phyloP scores from a whole-genome alignment of 2,888 invertebrate genomes.

The Troides helena region DNA sequence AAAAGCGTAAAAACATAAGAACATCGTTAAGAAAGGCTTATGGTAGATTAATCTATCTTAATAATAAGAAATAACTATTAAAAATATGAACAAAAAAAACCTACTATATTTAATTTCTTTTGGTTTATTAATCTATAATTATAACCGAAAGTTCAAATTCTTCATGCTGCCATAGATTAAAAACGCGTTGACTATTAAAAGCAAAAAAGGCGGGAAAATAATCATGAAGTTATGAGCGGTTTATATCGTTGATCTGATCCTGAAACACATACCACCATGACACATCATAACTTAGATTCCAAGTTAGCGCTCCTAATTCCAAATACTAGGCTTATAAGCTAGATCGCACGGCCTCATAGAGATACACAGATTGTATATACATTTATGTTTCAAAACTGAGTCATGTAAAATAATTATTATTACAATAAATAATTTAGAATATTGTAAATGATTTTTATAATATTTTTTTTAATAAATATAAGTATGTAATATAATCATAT shows the following conservation, averaged over 20 bases:
- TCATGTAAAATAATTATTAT: not conserved
- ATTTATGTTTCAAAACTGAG: not conserved
- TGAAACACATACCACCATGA: slow-evolving; percentile 4
- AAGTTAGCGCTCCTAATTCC: slow-evolving; percentile 7
- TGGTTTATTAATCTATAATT: not conserved
- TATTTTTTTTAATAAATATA: too few species aligned
- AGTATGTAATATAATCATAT: too few species aligned
- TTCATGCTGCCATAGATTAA: not conserved
- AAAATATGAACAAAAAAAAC: too few species aligned
- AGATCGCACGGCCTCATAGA: not conserved
- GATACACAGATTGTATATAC: not conserved
- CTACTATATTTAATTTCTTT: too few species aligned
- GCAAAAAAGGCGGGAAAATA: not conserved
- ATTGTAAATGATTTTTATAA: too few species aligned
- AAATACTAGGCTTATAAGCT: slow-evolving; percentile 1
- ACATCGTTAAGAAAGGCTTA: too few species aligned
- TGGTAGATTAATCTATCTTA: too few species aligned
- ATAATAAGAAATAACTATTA: too few species aligned
- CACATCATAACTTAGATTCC: not conserved
- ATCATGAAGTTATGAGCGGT: not conserved
- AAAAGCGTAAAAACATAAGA: too few species aligned
- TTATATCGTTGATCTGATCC: slow-evolving; percentile 11
- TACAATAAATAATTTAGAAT: too few species aligned
- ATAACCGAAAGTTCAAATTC: not conserved
- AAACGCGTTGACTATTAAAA: not conserved